phyloP scores from a whole-genome alignment of 2,797 vertebrate genomes.

The Acanthurus lineatus region DNA sequence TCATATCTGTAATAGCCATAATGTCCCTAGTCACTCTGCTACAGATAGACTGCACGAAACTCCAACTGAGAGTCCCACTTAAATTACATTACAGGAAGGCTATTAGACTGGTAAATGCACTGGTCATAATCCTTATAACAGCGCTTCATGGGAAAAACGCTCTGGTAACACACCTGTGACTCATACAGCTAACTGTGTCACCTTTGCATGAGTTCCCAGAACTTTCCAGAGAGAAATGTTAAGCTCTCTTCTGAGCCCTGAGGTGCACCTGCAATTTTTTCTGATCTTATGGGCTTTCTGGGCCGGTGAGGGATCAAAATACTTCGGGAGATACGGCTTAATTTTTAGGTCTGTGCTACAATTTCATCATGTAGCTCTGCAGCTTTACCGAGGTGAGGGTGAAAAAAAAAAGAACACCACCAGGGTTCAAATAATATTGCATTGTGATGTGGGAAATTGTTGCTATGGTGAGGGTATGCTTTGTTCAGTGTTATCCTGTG shows the following conservation, averaged over 20 bases:
- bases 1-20: slow-evolving; percentile 64
- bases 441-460: neutral
- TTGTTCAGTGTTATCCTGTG: neutral
- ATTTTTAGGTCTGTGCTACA: slow-evolving; percentile 4
- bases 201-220: slow-evolving; percentile 15
- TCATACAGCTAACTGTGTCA: slow-evolving; percentile 26
- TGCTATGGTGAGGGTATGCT: neutral
- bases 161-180: slow-evolving; percentile 10
- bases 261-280: slow-evolving; percentile 30
- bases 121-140: slow-evolving; percentile 24
- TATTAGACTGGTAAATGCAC: slow-evolving; percentile 38
- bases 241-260: slow-evolving; percentile 25
- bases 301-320: slow-evolving; percentile 28
- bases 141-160: slow-evolving; percentile 16
- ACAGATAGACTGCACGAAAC: slow-evolving; percentile 53
- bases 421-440: neutral
- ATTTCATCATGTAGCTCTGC: slow-evolving; percentile 25
- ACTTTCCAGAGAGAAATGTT: slow-evolving; percentile 34
- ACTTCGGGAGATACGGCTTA: slow-evolving; percentile 6
- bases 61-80: slow-evolving; percentile 48
- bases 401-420: neutral
- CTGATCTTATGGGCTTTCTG: slow-evolving; percentile 24
- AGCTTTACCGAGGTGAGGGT: slow-evolving; percentile 2
- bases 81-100: slow-evolving; percentile 44
- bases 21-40: slow-evolving; percentile 63